Evolutionary conservation across 2,113 vertebrate species (phyloP).

Genomic region (Istiophorus platypterus): DNA sequence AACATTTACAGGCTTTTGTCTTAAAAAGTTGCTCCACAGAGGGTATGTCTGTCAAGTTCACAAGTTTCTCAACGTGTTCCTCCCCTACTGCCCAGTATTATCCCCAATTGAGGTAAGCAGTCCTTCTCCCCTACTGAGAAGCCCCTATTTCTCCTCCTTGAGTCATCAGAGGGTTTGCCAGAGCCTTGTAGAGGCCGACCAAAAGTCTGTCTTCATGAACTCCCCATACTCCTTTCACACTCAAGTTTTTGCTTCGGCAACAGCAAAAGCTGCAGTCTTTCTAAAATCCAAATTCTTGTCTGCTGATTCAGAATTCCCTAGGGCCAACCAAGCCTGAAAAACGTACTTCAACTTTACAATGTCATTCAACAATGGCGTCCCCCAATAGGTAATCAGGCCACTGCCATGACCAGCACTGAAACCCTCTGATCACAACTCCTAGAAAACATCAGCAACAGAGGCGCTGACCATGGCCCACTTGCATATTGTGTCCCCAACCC

Average conservation of each 20-base stretch:
- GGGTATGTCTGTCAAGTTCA: background rate
- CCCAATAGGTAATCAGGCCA: background rate
- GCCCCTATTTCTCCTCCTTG: background rate
- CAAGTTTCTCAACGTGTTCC: background rate
- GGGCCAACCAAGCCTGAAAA: background rate
- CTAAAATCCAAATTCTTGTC: constrained; percentile 3
- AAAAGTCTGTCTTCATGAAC: background rate
- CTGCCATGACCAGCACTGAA: background rate
- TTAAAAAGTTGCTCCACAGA: constrained; percentile 15
- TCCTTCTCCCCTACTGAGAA: background rate
- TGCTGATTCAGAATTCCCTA: background rate
- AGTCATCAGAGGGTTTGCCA: background rate
- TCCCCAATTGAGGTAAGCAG: background rate
- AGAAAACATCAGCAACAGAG: background rate
- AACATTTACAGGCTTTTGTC: constrained; percentile 1
- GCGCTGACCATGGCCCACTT: background rate
- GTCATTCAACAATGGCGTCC: background rate
- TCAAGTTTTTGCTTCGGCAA: background rate
- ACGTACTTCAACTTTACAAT: background rate
- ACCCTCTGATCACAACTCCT: background rate
- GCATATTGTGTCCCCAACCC: background rate
- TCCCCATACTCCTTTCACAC: background rate
- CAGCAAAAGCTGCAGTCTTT: background rate
- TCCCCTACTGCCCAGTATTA: background rate
- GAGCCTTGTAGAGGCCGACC: background rate